Evolutionary conservation across 2,797 vertebrate genomes (phyloP), one percentile per base, ranked within the genome.

Genomic region (Falco biarmicus): DNA sequence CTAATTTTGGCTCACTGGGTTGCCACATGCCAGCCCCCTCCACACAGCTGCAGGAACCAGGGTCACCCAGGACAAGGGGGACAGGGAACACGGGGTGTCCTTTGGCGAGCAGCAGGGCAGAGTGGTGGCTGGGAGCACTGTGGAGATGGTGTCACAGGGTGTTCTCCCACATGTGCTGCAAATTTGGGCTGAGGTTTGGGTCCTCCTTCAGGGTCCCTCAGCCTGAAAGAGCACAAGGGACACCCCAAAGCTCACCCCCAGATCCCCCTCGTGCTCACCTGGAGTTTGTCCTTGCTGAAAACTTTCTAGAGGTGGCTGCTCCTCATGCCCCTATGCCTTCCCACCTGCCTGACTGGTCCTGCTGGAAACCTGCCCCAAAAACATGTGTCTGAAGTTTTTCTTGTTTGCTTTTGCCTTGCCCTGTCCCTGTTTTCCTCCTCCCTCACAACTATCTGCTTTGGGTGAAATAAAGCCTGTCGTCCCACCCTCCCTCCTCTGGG

Each of bases 401-500:
- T 37, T 63, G n/a, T 51, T 90, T 28, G 45, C 19, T 84, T 84
- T 65, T 43, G 28, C 73, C 20, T 53, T 56, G 28, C 13, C n/a
- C 31, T 7, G 0, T 25, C 34, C 25, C 22, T 14, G 24, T 47
- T 89, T 80, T 26, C 32, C 76, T 61, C 25, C 37, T 54, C 37
- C 20, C 34, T n/a, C 1, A 3, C 59, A 74, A 22, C 5, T n/a
- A 56, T 3, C 51, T 68, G 47, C 57, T 86, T 54, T 37, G 41
- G 17, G 13, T 2, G 1, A 32, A 18, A 51, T 20, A 39, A 82
- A 34, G 37, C 39, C 60, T 21, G 12, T 45, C 51, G 11, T 74
- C 14, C 21, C 1, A 3, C 7, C 13, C 8, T 15, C n/a, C 29
- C 15, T 50, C 21, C 61, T 54, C 28, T 0, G 2, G 51, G 7